Conservation (phyloP, 2,113 vertebrate genomes). For the Neolamprologus cancellatus region DNA sequence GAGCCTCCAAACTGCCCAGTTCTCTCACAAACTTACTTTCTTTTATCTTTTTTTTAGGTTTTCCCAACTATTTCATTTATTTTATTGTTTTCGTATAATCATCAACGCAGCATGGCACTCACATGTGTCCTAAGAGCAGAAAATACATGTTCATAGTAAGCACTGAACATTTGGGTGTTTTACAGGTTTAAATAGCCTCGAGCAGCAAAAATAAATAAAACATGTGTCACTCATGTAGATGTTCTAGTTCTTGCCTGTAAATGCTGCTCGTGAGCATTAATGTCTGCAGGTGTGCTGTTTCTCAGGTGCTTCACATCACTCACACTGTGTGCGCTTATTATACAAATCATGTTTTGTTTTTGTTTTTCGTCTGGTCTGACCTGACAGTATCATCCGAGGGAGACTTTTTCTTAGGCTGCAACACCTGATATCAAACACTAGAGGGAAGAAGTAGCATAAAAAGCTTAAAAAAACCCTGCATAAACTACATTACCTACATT, state of each 20-base stretch:
- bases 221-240: neutral
- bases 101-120: neutral
- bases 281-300: neutral
- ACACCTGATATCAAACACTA: neutral
- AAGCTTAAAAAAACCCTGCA: fast-evolving
- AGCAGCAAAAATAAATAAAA: neutral
- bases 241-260: neutral
- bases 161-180: neutral
- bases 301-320: neutral
- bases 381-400: neutral
- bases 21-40: neutral
- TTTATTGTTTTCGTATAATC: neutral
- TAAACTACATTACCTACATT: neutral
- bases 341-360: neutral
- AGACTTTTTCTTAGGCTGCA: neutral
- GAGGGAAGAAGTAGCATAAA: neutral
- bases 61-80: neutral
- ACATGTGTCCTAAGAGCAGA: neutral
- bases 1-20: neutral
- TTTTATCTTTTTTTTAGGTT: neutral
- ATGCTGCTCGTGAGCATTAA: neutral
- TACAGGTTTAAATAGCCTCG: neutral
- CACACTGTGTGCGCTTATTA: neutral
- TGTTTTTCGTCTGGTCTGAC: neutral
- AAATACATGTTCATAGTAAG: neutral